These are phyloP conservation scores for Glyptemys insculpta DNA, from an alignment of 2,797 vertebrate species.

Conservation along the genomic window DNA sequence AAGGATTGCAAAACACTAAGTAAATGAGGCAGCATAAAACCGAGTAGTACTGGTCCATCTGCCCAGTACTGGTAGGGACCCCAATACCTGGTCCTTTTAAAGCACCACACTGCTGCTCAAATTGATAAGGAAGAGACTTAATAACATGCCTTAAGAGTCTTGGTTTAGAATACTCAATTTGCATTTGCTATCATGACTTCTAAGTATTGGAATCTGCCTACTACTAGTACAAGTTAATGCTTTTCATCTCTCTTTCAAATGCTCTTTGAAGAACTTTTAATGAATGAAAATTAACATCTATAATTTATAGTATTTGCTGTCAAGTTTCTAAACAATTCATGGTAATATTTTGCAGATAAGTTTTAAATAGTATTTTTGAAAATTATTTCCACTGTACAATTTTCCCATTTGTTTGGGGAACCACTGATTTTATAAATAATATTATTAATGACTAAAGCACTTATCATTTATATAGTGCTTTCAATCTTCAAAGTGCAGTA, in stretches of 20 bases:
- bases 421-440: conserved; percentile 59
- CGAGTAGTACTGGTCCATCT: conserved; percentile 88
- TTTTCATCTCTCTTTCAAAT: conserved; percentile 79
- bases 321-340: conserved; percentile 79
- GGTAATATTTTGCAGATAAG: conserved; percentile 68
- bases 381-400: conserved; percentile 58
- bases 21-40: conserved; percentile 89
- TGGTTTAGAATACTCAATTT: conserved; percentile 77
- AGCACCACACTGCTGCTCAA: conserved; percentile 77
- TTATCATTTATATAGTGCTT: conserved; percentile 68
- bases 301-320: conserved; percentile 77
- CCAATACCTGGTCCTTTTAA: conserved; percentile 85
- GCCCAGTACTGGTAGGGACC: conserved; percentile 85
- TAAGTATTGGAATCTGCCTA: conserved; percentile 75
- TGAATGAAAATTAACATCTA: conserved; percentile 79
- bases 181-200: conserved; percentile 82
- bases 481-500: conserved; percentile 76
- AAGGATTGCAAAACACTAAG: conserved; percentile 89
- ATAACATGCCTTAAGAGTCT: conserved; percentile 76
- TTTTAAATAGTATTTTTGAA: conserved; percentile 73
- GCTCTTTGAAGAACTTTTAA: conserved; percentile 81
- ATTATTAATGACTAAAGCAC: conserved; percentile 77
- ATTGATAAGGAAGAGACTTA: conserved; percentile 79
- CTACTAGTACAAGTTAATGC: conserved; percentile 77
- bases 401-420: conserved; percentile 62